These are phyloP conservation scores for Cyclophora albipunctata DNA, from an alignment of 2,888 invertebrate species.

Conservation along the genomic window DNA sequence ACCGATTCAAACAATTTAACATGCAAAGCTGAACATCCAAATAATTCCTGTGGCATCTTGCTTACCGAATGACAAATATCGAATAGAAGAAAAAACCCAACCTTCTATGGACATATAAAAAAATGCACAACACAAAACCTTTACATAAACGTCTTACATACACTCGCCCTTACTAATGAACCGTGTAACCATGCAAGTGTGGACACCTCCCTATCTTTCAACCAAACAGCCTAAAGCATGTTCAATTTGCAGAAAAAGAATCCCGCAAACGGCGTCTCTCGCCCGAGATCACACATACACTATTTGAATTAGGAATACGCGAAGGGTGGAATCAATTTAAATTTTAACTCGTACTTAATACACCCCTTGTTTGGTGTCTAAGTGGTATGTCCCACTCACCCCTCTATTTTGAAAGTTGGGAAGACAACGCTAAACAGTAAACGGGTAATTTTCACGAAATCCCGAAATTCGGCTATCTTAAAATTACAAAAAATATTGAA, in stretches of 20 bases:
- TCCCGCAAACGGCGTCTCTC: conserved; percentile 66
- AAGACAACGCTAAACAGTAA: conserved; percentile 42
- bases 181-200: conserved; percentile 48
- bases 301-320: conserved; percentile 67
- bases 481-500: too few relatives aligned
- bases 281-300: conserved; percentile 70
- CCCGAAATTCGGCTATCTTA: too few relatives aligned
- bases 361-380: conserved; percentile 75
- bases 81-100: too few relatives aligned
- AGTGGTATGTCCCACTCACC: conserved; percentile 74
- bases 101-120: too few relatives aligned
- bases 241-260: conserved; percentile 73
- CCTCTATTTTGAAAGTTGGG: conserved; percentile 67
- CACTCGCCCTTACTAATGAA: conserved; percentile 49
- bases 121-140: not conserved
- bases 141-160: not conserved
- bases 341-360: conserved; percentile 75
- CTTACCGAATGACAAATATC: too few relatives aligned
- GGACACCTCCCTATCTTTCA: conserved; percentile 39
- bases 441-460: too few relatives aligned
- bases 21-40: too few relatives aligned
- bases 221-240: conserved; percentile 61
- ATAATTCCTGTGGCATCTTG: too few relatives aligned
- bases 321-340: conserved; percentile 74
- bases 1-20: too few relatives aligned